Conservation (phyloP, 1,140 invertebrate species). For the Magallana angulata region DNA sequence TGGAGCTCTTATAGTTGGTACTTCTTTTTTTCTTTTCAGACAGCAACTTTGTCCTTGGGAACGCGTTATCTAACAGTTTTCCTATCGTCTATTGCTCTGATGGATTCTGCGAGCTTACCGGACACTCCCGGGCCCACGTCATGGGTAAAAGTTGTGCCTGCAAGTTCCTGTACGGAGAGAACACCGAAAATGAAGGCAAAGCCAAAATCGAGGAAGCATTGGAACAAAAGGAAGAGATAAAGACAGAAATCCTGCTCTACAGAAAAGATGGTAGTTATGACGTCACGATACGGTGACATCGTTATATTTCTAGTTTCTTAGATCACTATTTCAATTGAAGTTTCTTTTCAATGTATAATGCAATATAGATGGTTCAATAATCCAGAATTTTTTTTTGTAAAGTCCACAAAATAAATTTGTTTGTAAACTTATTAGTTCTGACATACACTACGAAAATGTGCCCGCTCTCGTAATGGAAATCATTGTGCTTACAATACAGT, state of each 20-base stretch:
- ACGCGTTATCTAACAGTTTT: slow-evolving; percentile 94
- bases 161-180: slow-evolving; percentile 95
- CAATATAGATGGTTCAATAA: too few relatives aligned
- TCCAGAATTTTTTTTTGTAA: too few relatives aligned
- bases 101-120: slow-evolving; percentile 97
- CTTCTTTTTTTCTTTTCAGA: slow-evolving; percentile 85
- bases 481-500: too few relatives aligned
- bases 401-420: too few relatives aligned
- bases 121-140: slow-evolving; percentile 91
- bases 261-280: slow-evolving; percentile 92
- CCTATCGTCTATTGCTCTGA: slow-evolving; percentile 99
- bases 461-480: too few relatives aligned
- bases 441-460: too few relatives aligned
- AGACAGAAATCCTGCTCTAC: slow-evolving; percentile 95
- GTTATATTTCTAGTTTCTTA: too few relatives aligned
- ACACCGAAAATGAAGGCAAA: slow-evolving; percentile 93
- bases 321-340: too few relatives aligned
- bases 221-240: slow-evolving; percentile 93
- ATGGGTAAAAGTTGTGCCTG: slow-evolving; percentile 95
- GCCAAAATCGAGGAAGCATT: slow-evolving; percentile 93
- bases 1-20: too few relatives aligned
- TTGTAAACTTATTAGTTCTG: too few relatives aligned
- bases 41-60: slow-evolving; percentile 98
- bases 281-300: too few relatives aligned
- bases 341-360: too few relatives aligned